A percentile compares a stretch with the other conserved stretches of the same genome.
phyloP scores from a whole-genome alignment of 2,113 vertebrate species.

The Sebastes schlegelii region DNA sequence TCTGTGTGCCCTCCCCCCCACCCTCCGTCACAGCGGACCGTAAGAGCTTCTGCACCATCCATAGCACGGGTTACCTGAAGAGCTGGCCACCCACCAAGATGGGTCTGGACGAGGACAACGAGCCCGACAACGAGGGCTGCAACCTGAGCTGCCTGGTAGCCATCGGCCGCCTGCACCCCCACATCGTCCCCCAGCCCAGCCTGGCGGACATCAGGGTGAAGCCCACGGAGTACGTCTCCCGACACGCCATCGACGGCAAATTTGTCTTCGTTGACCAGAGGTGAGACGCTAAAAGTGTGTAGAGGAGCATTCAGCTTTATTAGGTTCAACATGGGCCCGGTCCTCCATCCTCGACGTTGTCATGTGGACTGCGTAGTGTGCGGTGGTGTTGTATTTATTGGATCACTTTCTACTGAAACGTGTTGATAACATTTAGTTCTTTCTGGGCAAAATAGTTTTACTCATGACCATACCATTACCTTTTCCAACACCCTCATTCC shows the following conservation, averaged over 20 bases:
- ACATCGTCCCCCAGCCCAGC: conserved; percentile 91
- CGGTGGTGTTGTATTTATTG: too few relatives aligned
- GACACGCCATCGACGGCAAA: conserved; percentile 97
- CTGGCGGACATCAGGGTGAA: conserved; percentile 96
- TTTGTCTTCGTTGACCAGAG: conserved; percentile 99
- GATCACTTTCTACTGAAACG: too few relatives aligned
- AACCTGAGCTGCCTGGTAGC: conserved; percentile 98
- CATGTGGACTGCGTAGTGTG: too few relatives aligned
- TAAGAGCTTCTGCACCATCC: conserved; percentile 99
- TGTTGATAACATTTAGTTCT: too few relatives aligned
- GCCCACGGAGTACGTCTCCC: conserved; percentile 96
- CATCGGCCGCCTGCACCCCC: conserved; percentile 95
- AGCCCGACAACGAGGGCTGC: conserved; percentile 97
- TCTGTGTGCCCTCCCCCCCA: too few relatives aligned
- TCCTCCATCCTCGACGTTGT: too few relatives aligned
- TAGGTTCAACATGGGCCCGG: too few relatives aligned
- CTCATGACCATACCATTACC: too few relatives aligned
- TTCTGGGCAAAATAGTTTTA: too few relatives aligned
- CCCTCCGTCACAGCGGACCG: conserved; percentile 87
- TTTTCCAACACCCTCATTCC: too few relatives aligned
- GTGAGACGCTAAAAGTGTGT: conserved; percentile 75
- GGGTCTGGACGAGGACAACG: conserved; percentile 96
- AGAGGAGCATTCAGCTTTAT: too few relatives aligned
- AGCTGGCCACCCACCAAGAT: conserved; percentile 99
- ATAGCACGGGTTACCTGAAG: conserved; percentile 98